Base-by-base conservation (phyloP, 92 coral and sea anemone species). In the Palythoa caribaeorum region DNA sequence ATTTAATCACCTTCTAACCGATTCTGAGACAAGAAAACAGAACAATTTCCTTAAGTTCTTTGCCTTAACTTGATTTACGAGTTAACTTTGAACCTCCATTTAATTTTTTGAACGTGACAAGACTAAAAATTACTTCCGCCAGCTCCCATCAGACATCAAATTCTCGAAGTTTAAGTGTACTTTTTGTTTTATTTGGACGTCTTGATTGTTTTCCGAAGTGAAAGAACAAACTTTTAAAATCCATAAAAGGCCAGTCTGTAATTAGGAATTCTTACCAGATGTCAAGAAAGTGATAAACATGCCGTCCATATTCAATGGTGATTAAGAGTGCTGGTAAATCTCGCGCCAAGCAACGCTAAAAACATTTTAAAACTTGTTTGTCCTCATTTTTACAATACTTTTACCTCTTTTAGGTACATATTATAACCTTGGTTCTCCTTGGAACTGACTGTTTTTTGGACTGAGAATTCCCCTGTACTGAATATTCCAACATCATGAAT, bases 181-280 rank as follows among this genome's bases (percentile, higher is more conserved):
- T 44, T 63, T 39, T 81, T 81, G 86, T 39, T 81, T 63, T 71
- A 28, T 16, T 59, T 17, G 16, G 69, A 79, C 36, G 71, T 79
- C 52, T 40, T 62, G 59, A 65, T 66, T 60, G 57, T 63, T 81
- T 28, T 55, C 65, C 60, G 37, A 65, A 63, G 86, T 21, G 60
- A 40, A 81, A n/a, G 20, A 71, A 35, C 75, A 63, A 48, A 81
- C 11, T 66, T 54, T 20, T 65, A 81, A 44, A 44, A 44, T 44
- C 50, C 44, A 37, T 21, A 35, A 66, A 81, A 51, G 19, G 21
- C 21, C 20, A 52, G 47, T 14, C 44, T 66, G 62, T 81, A 81
- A 81, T 81, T 66, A 81, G 76, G 66, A 81, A n/a, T 38, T 40
- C 39, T 63, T 63, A 68, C 21, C 76, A 81, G 60, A 54, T 81